Percentiles rank a stretch among this genome's conserved stretches.
Evolutionary conservation across 2,888 invertebrate species (phyloP).

Genomic region (Oscheius onirici): DNA sequence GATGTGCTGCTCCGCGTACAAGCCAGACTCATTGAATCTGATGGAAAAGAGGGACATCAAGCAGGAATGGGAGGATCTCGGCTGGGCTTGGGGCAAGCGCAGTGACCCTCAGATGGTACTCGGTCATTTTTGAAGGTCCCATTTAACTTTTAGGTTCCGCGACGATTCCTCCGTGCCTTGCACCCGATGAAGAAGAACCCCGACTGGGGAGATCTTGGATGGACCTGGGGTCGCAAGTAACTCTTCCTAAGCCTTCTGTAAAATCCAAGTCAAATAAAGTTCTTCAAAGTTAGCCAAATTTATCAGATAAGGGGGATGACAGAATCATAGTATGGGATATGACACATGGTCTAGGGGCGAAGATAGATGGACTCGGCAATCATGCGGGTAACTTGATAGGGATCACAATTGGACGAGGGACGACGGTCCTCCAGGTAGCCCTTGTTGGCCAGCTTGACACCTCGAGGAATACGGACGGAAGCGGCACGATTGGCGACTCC

Average conservation of each 20-base stretch:
- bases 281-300: slow-evolving; percentile 12
- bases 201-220: slow-evolving; percentile 62
- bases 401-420: slow-evolving; percentile 64
- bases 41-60: slow-evolving; percentile 39
- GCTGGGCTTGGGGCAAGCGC: slow-evolving; percentile 63
- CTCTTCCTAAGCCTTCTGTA: background rate
- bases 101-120: slow-evolving; percentile 31
- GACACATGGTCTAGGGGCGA: slow-evolving; percentile 2
- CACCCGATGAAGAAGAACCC: slow-evolving; percentile 62
- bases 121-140: no score
- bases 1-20: slow-evolving; percentile 8
- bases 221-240: slow-evolving; percentile 58
- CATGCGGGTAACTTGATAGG: slow-evolving; percentile 49
- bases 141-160: slow-evolving; percentile 33
- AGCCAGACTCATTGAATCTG: background rate
- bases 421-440: slow-evolving; percentile 66
- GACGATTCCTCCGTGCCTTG: slow-evolving; percentile 45
- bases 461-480: slow-evolving; percentile 63
- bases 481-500: slow-evolving; percentile 61
- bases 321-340: background rate
- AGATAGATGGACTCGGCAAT: slow-evolving; percentile 30
- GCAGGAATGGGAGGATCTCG: slow-evolving; percentile 56
- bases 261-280: slow-evolving; percentile 10
- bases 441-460: slow-evolving; percentile 54
- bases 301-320: background rate